Conservation (phyloP, 1,140 invertebrate genomes). For the Ceratosolen solmsi region DNA sequence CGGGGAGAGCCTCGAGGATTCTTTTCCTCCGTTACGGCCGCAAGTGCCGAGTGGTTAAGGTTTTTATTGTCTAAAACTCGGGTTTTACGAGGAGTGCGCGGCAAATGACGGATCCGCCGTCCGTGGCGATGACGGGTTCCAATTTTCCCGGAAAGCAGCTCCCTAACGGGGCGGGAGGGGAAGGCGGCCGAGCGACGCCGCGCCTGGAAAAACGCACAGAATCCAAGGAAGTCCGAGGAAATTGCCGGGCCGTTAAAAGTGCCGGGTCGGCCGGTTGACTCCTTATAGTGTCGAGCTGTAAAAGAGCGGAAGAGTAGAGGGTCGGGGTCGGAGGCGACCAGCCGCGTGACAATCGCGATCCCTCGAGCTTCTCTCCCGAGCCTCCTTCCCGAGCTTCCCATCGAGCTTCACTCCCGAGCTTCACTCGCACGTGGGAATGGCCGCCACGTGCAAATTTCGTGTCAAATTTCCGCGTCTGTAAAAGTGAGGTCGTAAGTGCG, state of each 20-base stretch:
- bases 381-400: background rate
- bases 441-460: background rate
- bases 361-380: too few species aligned
- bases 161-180: background rate
- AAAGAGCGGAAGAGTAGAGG: slow-evolving; percentile 31
- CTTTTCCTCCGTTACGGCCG: slow-evolving; percentile 25
- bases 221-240: slow-evolving; percentile 20
- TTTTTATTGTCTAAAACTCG: slow-evolving; percentile 43
- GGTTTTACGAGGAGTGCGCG: slow-evolving; percentile 32
- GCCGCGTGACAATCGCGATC: background rate
- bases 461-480: background rate
- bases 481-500: background rate
- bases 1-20: background rate
- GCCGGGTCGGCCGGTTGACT: background rate
- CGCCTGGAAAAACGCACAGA: slow-evolving; percentile 4
- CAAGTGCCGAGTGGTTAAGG: slow-evolving; percentile 15
- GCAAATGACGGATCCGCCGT: background rate
- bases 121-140: background rate
- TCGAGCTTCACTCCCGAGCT: background rate
- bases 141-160: slow-evolving; percentile 49
- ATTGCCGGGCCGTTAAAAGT: slow-evolving; percentile 46
- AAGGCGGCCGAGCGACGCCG: background rate
- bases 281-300: slow-evolving; percentile 37
- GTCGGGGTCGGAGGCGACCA: background rate
- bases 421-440: background rate